A percentile compares a stretch with the other conserved stretches of the same genome.
Evolutionary conservation across 2,797 vertebrate genomes (phyloP).

Genomic region (Ctenopoma multispine): DNA sequence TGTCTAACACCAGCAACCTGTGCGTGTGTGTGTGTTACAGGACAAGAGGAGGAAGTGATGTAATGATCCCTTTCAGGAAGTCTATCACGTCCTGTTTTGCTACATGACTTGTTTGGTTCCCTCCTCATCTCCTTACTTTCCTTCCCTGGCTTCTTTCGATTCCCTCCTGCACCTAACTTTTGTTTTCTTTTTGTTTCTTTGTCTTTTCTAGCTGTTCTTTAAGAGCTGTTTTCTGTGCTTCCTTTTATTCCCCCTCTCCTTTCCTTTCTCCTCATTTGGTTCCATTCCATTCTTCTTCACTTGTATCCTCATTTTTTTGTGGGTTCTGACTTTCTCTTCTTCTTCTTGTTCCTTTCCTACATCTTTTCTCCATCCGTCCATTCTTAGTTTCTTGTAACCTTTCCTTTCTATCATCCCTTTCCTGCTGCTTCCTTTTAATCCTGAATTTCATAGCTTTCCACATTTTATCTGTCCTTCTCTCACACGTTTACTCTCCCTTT

Average conservation of each 20-base stretch:
- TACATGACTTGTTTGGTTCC: slow-evolving; percentile 10
- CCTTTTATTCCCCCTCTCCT: background rate
- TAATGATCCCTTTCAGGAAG: slow-evolving; percentile 60
- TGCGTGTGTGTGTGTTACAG: slow-evolving; percentile 13
- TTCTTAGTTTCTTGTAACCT: background rate
- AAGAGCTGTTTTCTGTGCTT: background rate
- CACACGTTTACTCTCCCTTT: background rate
- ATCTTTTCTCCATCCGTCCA: no score
- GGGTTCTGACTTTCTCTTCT: background rate
- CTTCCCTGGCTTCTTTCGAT: background rate
- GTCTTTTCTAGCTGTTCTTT: background rate
- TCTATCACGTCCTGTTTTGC: slow-evolving; percentile 61
- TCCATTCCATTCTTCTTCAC: background rate
- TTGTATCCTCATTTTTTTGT: no score
- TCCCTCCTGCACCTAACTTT: background rate
- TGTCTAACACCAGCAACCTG: slow-evolving; percentile 63
- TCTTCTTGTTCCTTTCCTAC: background rate
- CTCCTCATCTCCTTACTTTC: background rate
- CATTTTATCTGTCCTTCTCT: no score
- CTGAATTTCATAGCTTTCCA: background rate
- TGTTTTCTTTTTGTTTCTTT: background rate
- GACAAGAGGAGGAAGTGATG: slow-evolving; percentile 66
- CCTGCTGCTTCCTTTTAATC: background rate
- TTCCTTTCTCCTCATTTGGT: background rate
- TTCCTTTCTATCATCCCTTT: background rate